Evolutionary conservation across 2,113 vertebrate genomes (phyloP), one percentile per base, ranked within the genome.

Genomic region (Illadopsis cleaveri): DNA sequence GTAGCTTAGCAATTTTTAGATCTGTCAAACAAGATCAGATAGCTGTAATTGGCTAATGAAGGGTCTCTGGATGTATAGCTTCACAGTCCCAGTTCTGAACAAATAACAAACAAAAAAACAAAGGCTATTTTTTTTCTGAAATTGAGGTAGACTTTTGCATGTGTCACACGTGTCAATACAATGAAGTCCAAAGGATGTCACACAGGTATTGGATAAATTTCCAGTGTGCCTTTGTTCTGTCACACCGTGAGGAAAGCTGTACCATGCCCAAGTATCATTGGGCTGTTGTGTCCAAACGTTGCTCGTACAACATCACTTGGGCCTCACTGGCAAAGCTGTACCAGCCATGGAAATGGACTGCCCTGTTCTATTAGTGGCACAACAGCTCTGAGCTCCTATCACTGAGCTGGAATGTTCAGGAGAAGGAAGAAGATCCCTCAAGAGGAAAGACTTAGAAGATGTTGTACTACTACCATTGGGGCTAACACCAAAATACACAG

Each of bases 271-370:
- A 51, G 30, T 28, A 33, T n/a, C 31, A 51, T 45, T 42, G 68
- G 47, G 15, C 23, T 77, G 30, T 9, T 45, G 2, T 12, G 17
- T 47, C 33, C 27, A 69, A 77, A 47, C 0, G 0, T 33, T 64
- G n/a, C 45, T n/a, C 0, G 0, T 22, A 35, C 0, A 2, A 23
- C 30, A 65, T 17, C 42, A 70, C 65, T 37, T 35, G 11, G 28
- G 48, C 42, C 31, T 85, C 54, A 33, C 17, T 28, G 47, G 37
- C 31, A 78, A 65, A 48, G 31, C 11, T 6, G 14, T 25, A 22
- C 5, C n/a, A 14, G 15, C 42, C 24, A 10, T 5, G 56, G 71
- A 86, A 71, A 48, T 14, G 1, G 1, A 27, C 25, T 28, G 15
- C 28, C 53, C 24, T 33, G 3, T 31, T 53, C 42, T 53, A 15